Base-by-base conservation (phyloP, 2,888 invertebrate genomes). In the Folsomia candida region DNA sequence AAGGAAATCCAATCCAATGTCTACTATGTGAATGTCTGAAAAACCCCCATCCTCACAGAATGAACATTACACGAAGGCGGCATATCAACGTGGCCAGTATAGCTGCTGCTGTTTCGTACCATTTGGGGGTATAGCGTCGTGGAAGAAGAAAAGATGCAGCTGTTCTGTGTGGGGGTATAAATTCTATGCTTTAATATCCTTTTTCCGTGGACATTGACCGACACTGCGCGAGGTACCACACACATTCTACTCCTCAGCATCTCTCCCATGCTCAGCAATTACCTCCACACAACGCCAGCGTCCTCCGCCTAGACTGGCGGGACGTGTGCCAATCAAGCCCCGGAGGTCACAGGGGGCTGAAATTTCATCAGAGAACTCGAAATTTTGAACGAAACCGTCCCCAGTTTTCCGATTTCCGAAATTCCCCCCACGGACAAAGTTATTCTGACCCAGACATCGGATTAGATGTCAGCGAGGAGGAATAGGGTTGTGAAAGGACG, bases 281-380 rank as follows among this genome's bases (percentile, higher is more conserved):
- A 68, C 63, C 68, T 63, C 68, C 61, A 68, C 51, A 74, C 61
- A 67, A 67, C 54, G 54, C 54, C 54, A 54, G 6, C 67, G 67
- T 61, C 59, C 66, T 63, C 65, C 68, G 75, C 68, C 71, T 58
- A 70, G 73, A 72, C 76, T 76, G 76, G 76, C 76, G 76, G 76
- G 76, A 76, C 73, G 70, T 71, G 70, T 74, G 74, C 69, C 71
- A 68, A 60, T 24, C 26, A 18, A 14, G 4, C 4, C n/a, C 6
- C 20, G 4, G 20, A 4, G 22, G 20, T 20, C 54, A 6, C 6
- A 54, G 18, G 4, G 4, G 25, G 6, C 25, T 25, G 24, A 24
- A 6, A 14, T 25, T 20, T 25, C n/a, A 22, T 25, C 3, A n/a
- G 26, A 6, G 24, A 20, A 59, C 22, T n/a, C 26, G 25, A 6